Evolutionary conservation across 2,113 vertebrate genomes (phyloP), one percentile per base, ranked within the genome.

Genomic region (Aramus guarauna): DNA sequence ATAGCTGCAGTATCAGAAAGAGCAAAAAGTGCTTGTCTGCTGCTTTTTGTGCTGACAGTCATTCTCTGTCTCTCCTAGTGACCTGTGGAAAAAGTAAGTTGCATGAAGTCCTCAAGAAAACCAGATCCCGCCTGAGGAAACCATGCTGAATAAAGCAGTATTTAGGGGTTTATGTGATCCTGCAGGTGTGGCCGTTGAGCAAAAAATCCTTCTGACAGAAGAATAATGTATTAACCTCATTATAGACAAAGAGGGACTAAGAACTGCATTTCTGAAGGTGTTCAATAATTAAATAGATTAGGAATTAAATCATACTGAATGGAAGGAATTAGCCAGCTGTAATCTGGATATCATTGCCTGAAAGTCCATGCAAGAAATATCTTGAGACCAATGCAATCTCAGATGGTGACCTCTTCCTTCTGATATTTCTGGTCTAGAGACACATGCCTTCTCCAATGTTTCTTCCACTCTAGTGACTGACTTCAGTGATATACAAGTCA

Each of bases 191-290:
- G 20, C 45, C 12, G 63, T 19, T 75, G 41, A 80, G 21, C 41
- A 78, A 78, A 95, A 62, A 27, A 18, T 27, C 9, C n/a, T 73
- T 74, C 23, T 36, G 43, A 59, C 2, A 32, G 13, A 74, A 76
- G 34, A 53, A 79, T 32, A 58, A 64, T 0, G 0, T n/a, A 36
- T 55, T 80, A 8, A 5, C 22, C 19, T 67, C 15, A 12, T 37
- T 27, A 43, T 43, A 87, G n/a, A 72, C 21, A 72, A 73, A 87
- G 20, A 30, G 8, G 6, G 27, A 37, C 32, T 29, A 63, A 71
- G 21, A 79, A 60, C 20, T 75, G 12, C 12, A 39, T 82, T 90
- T 90, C 26, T 79, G 47, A 52, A 32, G 5, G 13, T 32, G 30
- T 82, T 93, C 34, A 67, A 52, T 62, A 91, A 60, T 66, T 76